Evolutionary conservation across 2,797 vertebrate species (phyloP).

Genomic region (Masticophis lateralis): DNA sequence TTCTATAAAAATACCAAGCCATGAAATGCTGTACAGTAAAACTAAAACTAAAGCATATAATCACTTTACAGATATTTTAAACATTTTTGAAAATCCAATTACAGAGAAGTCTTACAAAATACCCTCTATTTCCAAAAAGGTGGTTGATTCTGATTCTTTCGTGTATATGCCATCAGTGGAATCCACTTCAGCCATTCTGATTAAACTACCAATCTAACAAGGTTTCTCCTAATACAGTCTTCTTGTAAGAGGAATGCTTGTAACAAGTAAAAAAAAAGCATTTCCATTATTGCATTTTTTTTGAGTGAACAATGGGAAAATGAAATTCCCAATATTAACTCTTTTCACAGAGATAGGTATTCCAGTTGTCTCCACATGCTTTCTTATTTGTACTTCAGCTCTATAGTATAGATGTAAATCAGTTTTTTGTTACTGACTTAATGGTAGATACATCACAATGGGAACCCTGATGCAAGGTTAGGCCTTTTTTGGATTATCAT

Average conservation of each 20-base stretch:
- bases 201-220: neutral
- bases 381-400: constrained; percentile 7
- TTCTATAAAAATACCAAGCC: neutral
- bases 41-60: neutral
- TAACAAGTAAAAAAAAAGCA: constrained; percentile 7
- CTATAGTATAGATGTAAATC: neutral
- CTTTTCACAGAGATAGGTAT: neutral
- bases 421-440: neutral
- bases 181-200: constrained; percentile 8
- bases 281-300: constrained; percentile 9
- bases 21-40: neutral
- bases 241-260: neutral
- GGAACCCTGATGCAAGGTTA: neutral
- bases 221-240: neutral
- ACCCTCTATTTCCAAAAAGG: constrained; percentile 16
- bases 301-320: neutral
- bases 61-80: neutral
- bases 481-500: constrained; percentile 15
- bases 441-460: constrained; percentile 17
- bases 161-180: neutral
- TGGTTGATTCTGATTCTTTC: neutral
- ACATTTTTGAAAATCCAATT: neutral
- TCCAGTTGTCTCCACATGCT: constrained; percentile 5
- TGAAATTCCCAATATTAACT: neutral
- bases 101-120: neutral